Evolutionary conservation across 2,797 vertebrate genomes (phyloP), one percentile per base, ranked within the genome.

Genomic region (Pangasius sanitwongsei): DNA sequence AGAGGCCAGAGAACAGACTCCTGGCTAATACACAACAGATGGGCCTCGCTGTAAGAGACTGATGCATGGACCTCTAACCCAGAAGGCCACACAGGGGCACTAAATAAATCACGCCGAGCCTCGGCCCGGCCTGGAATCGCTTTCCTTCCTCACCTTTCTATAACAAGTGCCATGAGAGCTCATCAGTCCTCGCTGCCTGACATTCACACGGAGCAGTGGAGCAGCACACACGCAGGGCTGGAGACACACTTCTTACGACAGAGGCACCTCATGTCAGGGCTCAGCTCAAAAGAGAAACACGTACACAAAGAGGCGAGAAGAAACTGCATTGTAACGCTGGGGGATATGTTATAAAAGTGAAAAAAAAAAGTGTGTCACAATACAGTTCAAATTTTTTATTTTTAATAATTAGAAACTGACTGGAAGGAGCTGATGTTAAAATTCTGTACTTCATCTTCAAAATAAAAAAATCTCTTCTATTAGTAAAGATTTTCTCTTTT

Each of bases 1-100:
- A 89, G 87, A 86, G 53, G 75, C 89, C 89, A 77, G 89, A 92
- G 86, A 92, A 87, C 83, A 90, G 85, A 81, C 91, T 89, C 81
- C 87, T 90, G 89, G 88, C 82, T 93, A 91, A 92, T 89, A 90
- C 88, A 87, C 89, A 94, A 89, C 92, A 93, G 92, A 93, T 92
- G 92, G 92, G 53, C 88, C 85, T 84, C 81, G 5, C 89, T 78
- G 86, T 81, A 87, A 88, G 89, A 91, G 86, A 88, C 89, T 89
- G 82, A 90, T 83, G 85, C 86, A 69, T 59, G 59, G 92, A 92
- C 90, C 92, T 92, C 88, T 91, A 91, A 92, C 89, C 91, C 87
- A 89, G 80, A 90, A 81, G 89, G 92, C 91, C 91, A 92, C 91
- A 90, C 90, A 91, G 89, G 90, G 89, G 87, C 91, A 92, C 89